Percentiles rank a stretch among this genome's conserved stretches.
Evolutionary conservation across 2,797 vertebrate species (phyloP).

Genomic region (Acipenser transmontanus): DNA sequence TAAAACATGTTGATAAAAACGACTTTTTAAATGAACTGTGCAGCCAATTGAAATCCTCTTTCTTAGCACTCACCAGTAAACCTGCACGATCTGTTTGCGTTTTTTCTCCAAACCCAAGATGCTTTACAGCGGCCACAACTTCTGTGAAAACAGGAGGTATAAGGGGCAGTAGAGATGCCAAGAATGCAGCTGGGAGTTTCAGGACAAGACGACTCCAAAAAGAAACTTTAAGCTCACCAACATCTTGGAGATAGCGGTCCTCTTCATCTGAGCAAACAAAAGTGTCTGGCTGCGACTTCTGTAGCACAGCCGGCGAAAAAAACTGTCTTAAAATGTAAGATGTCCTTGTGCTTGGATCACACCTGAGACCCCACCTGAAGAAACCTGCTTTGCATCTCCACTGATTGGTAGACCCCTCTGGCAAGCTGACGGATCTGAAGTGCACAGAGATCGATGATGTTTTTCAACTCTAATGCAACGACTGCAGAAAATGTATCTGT

Average conservation of each 20-base stretch:
- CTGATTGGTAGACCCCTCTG: background rate
- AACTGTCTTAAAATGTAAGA: background rate
- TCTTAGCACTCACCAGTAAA: background rate
- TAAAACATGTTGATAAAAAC: background rate
- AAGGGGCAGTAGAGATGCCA: background rate
- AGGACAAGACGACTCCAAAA: background rate
- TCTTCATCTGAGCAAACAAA: too few relatives aligned
- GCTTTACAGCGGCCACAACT: slow-evolving; percentile 4
- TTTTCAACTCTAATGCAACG: background rate
- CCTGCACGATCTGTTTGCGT: background rate
- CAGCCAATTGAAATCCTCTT: background rate
- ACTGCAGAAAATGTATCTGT: background rate
- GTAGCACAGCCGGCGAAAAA: background rate
- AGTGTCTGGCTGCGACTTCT: background rate
- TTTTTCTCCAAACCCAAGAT: background rate
- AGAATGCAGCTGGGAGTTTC: background rate
- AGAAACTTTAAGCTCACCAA: background rate
- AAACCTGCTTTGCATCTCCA: background rate
- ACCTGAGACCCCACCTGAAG: background rate
- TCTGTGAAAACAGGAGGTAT: background rate
- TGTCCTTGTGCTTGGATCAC: background rate
- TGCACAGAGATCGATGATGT: background rate
- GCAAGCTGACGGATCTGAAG: background rate
- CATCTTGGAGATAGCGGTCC: background rate
- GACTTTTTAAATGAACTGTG: background rate